phyloP scores from a whole-genome alignment of 2,888 invertebrate genomes.

The Melieria omissa region DNA sequence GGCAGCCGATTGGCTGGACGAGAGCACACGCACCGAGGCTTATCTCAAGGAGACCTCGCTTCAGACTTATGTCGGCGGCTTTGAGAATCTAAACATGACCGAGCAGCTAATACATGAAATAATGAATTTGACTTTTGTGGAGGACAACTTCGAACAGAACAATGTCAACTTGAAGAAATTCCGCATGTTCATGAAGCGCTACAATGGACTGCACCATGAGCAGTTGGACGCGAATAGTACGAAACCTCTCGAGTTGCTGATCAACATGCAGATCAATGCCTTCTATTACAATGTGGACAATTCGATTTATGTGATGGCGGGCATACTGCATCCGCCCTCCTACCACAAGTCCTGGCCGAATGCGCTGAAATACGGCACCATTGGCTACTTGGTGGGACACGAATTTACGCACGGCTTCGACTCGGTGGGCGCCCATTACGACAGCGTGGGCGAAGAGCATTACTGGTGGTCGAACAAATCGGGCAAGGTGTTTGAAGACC shows the following conservation, averaged over 20 bases:
- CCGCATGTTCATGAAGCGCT: constrained; percentile 49
- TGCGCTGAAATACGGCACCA: constrained; percentile 58
- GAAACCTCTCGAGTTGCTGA: constrained; percentile 55
- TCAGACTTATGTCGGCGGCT: constrained; percentile 49
- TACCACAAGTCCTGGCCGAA: constrained; percentile 58
- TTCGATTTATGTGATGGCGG: constrained; percentile 61
- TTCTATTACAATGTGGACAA: constrained; percentile 62
- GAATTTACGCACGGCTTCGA: constrained; percentile 63
- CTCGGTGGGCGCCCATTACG: constrained; percentile 52
- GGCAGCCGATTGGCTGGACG: constrained; percentile 59
- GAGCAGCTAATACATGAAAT: constrained; percentile 51
- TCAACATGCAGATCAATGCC: constrained; percentile 58
- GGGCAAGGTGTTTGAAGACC: constrained; percentile 51
- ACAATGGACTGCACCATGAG: constrained; percentile 47
- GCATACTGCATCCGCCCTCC: constrained; percentile 57
- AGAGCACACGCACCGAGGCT: constrained; percentile 54
- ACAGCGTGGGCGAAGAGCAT: constrained; percentile 47
- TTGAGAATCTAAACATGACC: constrained; percentile 46
- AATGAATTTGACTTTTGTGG: constrained; percentile 47
- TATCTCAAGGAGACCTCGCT: constrained; percentile 55
- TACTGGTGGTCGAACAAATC: constrained; percentile 61
- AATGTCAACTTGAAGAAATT: constrained; percentile 52
- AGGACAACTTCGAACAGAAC: constrained; percentile 50
- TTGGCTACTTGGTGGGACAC: constrained; percentile 61
- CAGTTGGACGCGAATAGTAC: constrained; percentile 43